Evolutionary conservation across 2,797 vertebrate genomes (phyloP).

Genomic region (Diglossa cyanea): DNA sequence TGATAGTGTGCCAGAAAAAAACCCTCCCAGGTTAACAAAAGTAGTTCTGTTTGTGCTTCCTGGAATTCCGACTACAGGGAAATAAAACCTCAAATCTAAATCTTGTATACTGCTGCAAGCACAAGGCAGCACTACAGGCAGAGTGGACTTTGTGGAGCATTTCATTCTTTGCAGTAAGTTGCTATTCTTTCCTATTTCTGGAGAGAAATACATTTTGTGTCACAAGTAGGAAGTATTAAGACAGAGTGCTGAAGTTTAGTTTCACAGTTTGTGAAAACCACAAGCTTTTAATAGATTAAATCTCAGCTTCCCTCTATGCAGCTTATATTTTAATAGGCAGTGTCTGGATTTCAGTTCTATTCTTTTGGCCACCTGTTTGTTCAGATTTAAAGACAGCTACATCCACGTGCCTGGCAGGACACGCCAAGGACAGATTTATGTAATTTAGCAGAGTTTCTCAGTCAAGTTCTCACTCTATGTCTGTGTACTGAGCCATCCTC

Average conservation of each 20-base stretch:
- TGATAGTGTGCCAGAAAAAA: neutral
- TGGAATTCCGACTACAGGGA: neutral
- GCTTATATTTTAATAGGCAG: neutral
- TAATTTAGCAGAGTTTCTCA: neutral
- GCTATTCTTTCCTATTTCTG: neutral
- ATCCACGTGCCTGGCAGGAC: neutral
- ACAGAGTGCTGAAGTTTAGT: neutral
- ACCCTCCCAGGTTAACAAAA: neutral
- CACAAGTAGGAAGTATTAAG: neutral
- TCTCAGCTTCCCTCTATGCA: neutral
- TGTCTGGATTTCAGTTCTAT: neutral
- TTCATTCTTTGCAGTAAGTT: neutral
- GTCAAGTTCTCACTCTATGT: neutral
- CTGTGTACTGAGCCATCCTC: neutral
- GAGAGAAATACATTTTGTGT: neutral
- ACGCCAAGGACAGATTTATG: neutral
- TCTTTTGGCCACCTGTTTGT: neutral
- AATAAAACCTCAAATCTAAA: neutral
- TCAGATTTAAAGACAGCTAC: neutral
- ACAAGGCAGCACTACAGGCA: neutral
- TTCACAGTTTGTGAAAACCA: slow-evolving; percentile 3
- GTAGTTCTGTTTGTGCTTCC: slow-evolving; percentile 4
- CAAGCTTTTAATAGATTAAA: neutral
- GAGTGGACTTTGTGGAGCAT: neutral
- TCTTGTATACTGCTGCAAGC: neutral